Base-by-base conservation (phyloP, 2,888 invertebrate species). In the Andrena trimmerana region DNA sequence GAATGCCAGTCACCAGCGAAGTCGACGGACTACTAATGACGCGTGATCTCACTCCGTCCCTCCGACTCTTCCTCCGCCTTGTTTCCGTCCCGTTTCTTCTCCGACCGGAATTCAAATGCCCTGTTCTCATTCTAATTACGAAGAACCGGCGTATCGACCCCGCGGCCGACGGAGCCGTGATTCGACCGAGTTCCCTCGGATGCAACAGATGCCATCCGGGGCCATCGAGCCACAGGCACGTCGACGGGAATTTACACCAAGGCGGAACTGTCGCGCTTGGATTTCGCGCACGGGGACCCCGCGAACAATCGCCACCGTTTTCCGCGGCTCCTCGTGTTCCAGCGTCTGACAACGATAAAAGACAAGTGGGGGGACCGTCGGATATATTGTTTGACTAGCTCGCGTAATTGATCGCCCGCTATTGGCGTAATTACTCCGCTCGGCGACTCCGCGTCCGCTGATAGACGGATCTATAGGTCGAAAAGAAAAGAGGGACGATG, bases 11-110 rank as follows among this genome's bases (percentile, higher is more conserved):
- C 86, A 88, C 73, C 70, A 75, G 77, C 54, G 48, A 83, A 86
- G 79, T 84, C 84, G 81, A 78, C 80, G 20, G 89, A 89, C 85
- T 89, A 85, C 85, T 86, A 89, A 89, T 83, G 87, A 90, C 67
- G 36, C 78, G 65, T 42, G 42, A 42, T 42, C 42, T 42, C 42
- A 42, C 42, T 42, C 13, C 5, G 42, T 29, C 73, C 68, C 70
- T 31, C 27, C 8, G 24, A 57, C 70, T 77, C 65, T 75, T 77
- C 60, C 73, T 33, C 27, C 69, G 67, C 77, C 42, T 42, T 52
- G 59, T 74, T 70, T 75, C 76, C 70, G 63, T 69, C 54, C 29
- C 48, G 52, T 63, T 59, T 65, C 82, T 52, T 62, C 68, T 10
- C 73, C 79, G 72, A 75, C 65, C 74, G 73, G 87, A 72, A 89